Evolutionary conservation across 2,888 invertebrate genomes (phyloP), one percentile per base, ranked within the genome.

Genomic region (Teinopalpus imperialis): DNA sequence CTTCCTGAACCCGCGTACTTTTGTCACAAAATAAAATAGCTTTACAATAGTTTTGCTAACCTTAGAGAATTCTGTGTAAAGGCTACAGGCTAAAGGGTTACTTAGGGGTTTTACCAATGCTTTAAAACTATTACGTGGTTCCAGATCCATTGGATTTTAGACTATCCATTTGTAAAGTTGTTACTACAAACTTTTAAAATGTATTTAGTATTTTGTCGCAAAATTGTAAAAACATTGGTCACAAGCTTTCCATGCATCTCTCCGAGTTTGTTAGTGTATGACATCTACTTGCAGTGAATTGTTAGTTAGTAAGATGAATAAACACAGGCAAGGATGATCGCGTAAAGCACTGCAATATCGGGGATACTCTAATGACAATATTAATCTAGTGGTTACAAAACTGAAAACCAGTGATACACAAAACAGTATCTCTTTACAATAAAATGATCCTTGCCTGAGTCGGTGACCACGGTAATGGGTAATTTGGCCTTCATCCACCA

Each of bases 401-500:
- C 69, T 90, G 86, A 83, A 88, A 86, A 88, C 83, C 81, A 80
- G 76, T 83, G 86, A 85, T 78, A 76, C 85, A 86, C 83, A 85
- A 82, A 80, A 81, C 81, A 87, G 86, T 83, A 79, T 82, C 70
- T 79, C 86, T 87, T 87, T 85, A 87, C 87, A 87, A 87, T 86
- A 78, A 77, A 90, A 70, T 89, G 76, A 74, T 92, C 85, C 80
- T 92, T 90, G 78, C 90, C 91, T 74, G 90, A 87, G 87, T 88
- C 85, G 81, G 76, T 85, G 87, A 89, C 85, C 79, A 92, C 90
- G 63, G 88, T 90, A 58, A 90, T 91, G 54, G 94, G 94, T 72
- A 95, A 90, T 70, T 94, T 93, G 72, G 94, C 95, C 90, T 96
- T 96, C 89, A 96, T 93, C 95, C 96, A 96, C 96, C 96, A 96